These are phyloP conservation scores for Thecocarcelia acutangulata DNA, from an alignment of 2,888 invertebrate species.

Conservation along the genomic window DNA sequence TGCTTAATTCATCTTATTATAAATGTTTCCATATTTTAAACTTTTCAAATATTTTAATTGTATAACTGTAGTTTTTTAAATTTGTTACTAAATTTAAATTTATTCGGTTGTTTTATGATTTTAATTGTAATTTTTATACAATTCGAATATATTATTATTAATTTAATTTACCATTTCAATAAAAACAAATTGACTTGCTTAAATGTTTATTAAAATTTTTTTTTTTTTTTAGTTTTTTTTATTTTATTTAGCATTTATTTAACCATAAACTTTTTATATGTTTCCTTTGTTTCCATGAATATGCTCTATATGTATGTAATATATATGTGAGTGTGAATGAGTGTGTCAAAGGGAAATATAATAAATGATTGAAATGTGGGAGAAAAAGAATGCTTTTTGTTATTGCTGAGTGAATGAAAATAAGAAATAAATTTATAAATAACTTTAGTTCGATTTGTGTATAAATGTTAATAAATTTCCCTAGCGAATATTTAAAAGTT, in stretches of 20 bases:
- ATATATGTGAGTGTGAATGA: not conserved
- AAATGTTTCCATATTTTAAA: slow-evolving; percentile 30
- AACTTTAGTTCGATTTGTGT: slow-evolving; percentile 64
- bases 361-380: slow-evolving; percentile 42
- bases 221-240: slow-evolving; percentile 26
- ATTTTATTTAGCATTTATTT: slow-evolving; percentile 15
- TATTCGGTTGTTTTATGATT: slow-evolving; percentile 17
- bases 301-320: not conserved
- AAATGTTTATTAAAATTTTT: slow-evolving; percentile 42
- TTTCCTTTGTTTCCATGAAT: slow-evolving; percentile 22
- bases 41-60: slow-evolving; percentile 26
- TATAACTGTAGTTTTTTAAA: slow-evolving; percentile 37
- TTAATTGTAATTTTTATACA: slow-evolving; percentile 54
- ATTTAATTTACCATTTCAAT: slow-evolving; percentile 47
- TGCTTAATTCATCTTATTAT: slow-evolving; percentile 44
- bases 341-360: not conserved
- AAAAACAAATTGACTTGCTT: slow-evolving; percentile 65
- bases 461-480: slow-evolving; percentile 43
- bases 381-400: slow-evolving; percentile 6
- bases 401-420: slow-evolving; percentile 10
- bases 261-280: slow-evolving; percentile 21
- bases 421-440: slow-evolving; percentile 45
- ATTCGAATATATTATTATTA: slow-evolving; percentile 38
- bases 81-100: slow-evolving; percentile 34
- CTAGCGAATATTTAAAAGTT: slow-evolving; percentile 45